Evolutionary conservation across 2,797 vertebrate genomes (phyloP).

Genomic region (Acanthurus lineatus): DNA sequence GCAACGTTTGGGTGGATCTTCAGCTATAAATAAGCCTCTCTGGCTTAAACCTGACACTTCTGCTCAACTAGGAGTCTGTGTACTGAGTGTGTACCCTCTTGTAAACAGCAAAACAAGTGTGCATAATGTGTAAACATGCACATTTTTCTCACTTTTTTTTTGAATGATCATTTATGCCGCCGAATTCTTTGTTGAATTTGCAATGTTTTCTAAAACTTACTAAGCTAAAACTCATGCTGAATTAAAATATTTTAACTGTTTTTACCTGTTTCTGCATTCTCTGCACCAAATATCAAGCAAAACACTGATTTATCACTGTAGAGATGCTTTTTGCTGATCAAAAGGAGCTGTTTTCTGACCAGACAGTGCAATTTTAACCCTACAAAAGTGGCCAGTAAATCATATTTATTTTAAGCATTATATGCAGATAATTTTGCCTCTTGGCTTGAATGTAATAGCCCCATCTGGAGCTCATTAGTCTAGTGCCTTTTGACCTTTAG

Average conservation of each 20-base stretch:
- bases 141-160: neutral
- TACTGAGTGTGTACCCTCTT: conserved; percentile 16
- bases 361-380: neutral
- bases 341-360: neutral
- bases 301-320: neutral
- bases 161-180: neutral
- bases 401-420: conserved; percentile 7
- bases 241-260: conserved; percentile 14
- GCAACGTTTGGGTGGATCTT: conserved; percentile 48
- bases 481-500: conserved; percentile 15
- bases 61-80: conserved; percentile 35
- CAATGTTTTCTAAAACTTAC: neutral
- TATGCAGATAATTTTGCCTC: conserved; percentile 17
- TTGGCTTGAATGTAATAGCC: conserved; percentile 26
- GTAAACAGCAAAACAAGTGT: conserved; percentile 49
- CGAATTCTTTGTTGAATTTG: neutral
- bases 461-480: conserved; percentile 46
- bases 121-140: conserved; percentile 12
- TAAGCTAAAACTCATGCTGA: neutral
- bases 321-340: neutral
- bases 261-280: neutral
- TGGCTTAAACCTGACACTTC: conserved; percentile 69
- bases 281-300: neutral
- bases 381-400: neutral
- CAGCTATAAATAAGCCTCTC: conserved; percentile 75